Evolutionary conservation across 2,113 vertebrate genomes (phyloP).

Genomic region (Heliornis fulica): DNA sequence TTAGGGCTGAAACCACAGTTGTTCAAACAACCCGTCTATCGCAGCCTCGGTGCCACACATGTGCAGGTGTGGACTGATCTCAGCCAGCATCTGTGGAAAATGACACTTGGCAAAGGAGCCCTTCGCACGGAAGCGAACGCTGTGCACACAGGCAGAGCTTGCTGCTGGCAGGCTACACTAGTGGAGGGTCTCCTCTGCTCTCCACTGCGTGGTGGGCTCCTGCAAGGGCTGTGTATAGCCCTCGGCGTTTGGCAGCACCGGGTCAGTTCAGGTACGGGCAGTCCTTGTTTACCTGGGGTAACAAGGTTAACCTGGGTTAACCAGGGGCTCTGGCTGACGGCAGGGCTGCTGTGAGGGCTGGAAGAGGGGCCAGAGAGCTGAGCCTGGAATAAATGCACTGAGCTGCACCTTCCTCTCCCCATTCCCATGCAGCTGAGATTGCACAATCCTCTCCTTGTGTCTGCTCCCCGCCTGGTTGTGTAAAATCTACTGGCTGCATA

Average conservation of each 20-base stretch:
- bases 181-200: neutral
- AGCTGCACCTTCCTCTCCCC: neutral
- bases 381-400: neutral
- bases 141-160: rapidly evolving
- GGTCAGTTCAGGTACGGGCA: neutral
- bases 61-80: slow-evolving; percentile 29
- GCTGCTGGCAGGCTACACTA: neutral
- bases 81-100: slow-evolving; percentile 32
- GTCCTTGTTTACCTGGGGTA: neutral
- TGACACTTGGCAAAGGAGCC: neutral
- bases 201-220: neutral
- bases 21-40: slow-evolving; percentile 7
- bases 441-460: neutral
- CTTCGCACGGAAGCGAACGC: rapidly evolving
- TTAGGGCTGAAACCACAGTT: slow-evolving; percentile 15
- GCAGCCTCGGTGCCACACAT: neutral
- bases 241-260: rapidly evolving
- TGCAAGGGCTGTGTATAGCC: too few relatives aligned
- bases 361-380: neutral
- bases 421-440: rapidly evolving
- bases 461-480: neutral
- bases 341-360: neutral
- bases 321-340: neutral
- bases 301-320: too few relatives aligned
- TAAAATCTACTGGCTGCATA: neutral